Percentiles rank a stretch among this genome's conserved stretches.
Conservation (phyloP, 2,888 invertebrate species). For the Ormyrus nitidulus region DNA sequence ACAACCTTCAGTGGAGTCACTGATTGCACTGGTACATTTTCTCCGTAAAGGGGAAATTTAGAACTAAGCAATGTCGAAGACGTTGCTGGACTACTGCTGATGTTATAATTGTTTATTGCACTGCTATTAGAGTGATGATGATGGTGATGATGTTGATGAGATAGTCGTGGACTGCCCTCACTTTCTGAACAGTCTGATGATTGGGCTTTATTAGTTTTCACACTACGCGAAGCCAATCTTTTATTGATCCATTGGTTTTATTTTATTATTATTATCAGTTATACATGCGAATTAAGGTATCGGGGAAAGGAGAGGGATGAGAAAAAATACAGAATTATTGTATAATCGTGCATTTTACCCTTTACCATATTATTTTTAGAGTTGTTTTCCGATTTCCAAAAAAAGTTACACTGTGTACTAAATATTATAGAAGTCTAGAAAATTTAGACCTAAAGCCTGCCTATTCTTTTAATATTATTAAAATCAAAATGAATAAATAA, state of each 20-base stretch:
- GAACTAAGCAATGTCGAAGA: conserved; percentile 58
- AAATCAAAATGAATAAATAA: too few species aligned
- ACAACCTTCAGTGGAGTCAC: conserved; percentile 58
- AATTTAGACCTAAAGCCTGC: too few species aligned
- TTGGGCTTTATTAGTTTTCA: conserved; percentile 46
- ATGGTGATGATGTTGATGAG: conserved; percentile 55
- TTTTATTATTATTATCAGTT: conserved; percentile 37
- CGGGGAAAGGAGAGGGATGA: conserved; percentile 62
- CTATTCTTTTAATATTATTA: too few species aligned
- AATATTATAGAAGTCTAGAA: too few species aligned
- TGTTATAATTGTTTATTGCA: background rate
- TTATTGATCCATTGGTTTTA: conserved; percentile 57
- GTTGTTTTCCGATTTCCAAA: background rate
- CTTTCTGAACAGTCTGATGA: conserved; percentile 64
- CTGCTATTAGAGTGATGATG: conserved; percentile 12
- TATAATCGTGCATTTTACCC: conserved; percentile 42
- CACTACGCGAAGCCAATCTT: conserved; percentile 53
- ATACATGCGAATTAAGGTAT: conserved; percentile 51
- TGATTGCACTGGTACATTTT: conserved; percentile 55
- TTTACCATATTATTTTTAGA: conserved; percentile 16
- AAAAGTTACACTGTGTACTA: background rate
- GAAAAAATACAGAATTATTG: conserved; percentile 61
- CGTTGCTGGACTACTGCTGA: conserved; percentile 56
- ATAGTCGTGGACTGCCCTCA: conserved; percentile 66
- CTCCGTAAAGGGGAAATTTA: conserved; percentile 62